Evolutionary conservation across 2,797 vertebrate genomes (phyloP), one percentile per base, ranked within the genome.

Genomic region (Brachyrhaphis roseni): DNA sequence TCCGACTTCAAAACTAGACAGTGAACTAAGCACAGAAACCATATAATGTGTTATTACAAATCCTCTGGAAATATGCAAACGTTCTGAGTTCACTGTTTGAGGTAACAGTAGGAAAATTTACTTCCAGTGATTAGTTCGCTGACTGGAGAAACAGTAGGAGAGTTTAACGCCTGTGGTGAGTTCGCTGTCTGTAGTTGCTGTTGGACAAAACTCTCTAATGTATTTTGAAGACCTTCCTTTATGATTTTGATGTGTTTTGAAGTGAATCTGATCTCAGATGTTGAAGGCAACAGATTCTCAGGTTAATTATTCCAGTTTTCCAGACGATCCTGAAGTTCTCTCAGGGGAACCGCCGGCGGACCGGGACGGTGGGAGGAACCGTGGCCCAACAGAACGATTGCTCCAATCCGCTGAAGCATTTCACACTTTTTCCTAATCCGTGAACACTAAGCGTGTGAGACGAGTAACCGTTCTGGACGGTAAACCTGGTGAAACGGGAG

Each of bases 401-500:
- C 76, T 26, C 1, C 0, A 15, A 47, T 15, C 36, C 76, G 31
- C 26, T 1, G 74, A 74, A 75, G 72, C 73, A 16, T 72, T 45
- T 31, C n/a, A 51, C 26, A 36, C 41, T 16, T 72, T 43, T 13
- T 34, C 23, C 64, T 66, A 49, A 4, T 82, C 51, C 4, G 3
- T 85, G 81, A 88, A 59, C 34, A 7, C 0, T 1, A 16, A 41
- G 34, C 12, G 59, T 6, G 72, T 36, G 46, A 64, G 46, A 43
- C 3, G 5, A 59, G 1, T 41, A 0, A 16, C 59, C 0, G 72
- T 1, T n/a, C 28, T 59, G 1, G 31, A 76, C 34, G 57, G 26
- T 80, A 41, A 82, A 70, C 68, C n/a, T 11, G n/a, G 68, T 72
- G 91, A 91, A 91, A 90, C 3, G 75, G 57, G 81, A 90, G 83